A percentile compares a stretch with the other conserved stretches of the same genome.
phyloP scores from a whole-genome alignment of 2,888 invertebrate species.

The Boloria euphrosyne region DNA sequence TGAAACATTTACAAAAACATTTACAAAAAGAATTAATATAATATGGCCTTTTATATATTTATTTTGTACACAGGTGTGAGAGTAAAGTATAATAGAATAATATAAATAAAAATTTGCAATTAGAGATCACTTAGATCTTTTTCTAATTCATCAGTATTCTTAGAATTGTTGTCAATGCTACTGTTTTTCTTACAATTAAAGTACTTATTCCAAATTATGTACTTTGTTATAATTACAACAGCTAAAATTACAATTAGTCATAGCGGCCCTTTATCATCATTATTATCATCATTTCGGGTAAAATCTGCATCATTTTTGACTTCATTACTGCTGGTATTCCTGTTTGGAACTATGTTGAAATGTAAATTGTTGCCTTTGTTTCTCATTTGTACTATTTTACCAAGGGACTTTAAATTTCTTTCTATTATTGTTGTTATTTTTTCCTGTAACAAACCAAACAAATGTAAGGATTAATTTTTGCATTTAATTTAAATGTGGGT shows the following conservation, averaged over 20 bases:
- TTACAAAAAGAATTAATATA: no score
- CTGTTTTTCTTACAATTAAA: constrained; percentile 45
- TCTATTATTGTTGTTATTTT: constrained; percentile 82
- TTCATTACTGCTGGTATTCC: constrained; percentile 45
- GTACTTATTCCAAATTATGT: constrained; percentile 58
- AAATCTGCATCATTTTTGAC: constrained; percentile 34
- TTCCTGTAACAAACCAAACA: constrained; percentile 72
- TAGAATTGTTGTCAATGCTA: constrained; percentile 25
- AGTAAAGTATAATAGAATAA: neutral
- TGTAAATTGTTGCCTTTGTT: constrained; percentile 83
- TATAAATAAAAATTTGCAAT: constrained; percentile 17
- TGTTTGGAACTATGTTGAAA: constrained; percentile 83
- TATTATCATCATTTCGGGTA: constrained; percentile 44
- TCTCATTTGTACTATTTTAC: constrained; percentile 84
- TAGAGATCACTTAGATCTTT: constrained; percentile 29
- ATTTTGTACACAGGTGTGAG: no score
- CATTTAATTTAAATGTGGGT: neutral
- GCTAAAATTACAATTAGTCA: constrained; percentile 67
- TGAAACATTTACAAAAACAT: no score
- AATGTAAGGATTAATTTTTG: neutral
- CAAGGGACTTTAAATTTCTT: constrained; percentile 70
- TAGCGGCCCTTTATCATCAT: constrained; percentile 61
- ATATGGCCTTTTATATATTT: no score
- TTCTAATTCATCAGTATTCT: constrained; percentile 35
- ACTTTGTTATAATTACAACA: constrained; percentile 59